Evolutionary conservation across 2,888 invertebrate species (phyloP), one percentile per base, ranked within the genome.

Genomic region (Acronicta leporina): DNA sequence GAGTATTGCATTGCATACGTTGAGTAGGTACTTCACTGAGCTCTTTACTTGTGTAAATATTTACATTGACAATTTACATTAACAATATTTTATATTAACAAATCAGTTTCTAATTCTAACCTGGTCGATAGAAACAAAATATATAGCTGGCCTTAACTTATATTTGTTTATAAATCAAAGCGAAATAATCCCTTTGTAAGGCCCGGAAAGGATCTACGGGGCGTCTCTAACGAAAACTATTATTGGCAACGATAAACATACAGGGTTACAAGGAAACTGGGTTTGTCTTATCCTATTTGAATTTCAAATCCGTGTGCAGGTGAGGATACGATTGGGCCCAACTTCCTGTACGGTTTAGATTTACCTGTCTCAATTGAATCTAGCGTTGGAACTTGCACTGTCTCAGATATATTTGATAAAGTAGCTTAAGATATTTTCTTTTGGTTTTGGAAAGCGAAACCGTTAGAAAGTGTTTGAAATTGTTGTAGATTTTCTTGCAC

Each of bases 281-380:
- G 86, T 85, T 88, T 89, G 87, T 88, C 86, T 87, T 83, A 78
- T 83, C 87, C 84, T 81, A 92, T 92, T 91, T 92, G 91, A 94
- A 93, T 87, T 92, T 92, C 92, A 92, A 91, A 94, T 91, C 73
- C 79, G 75, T 74, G 78, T 86, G 86, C 90, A 92, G 92, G 92
- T 93, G 92, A 88, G 87, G 89, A 90, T 87, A 83, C 87, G 83
- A 89, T 91, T 89, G 88, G 87, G 82, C 79, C 81, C 86, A 89
- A 90, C 89, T 91, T 90, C 87, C 90, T 85, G 84, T 81, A 87
- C 85, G 84, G 90, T 89, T 91, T 90, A 89, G 87, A 91, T 91
- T 90, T 85, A 85, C 82, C 81, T 83, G 83, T 86, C 88, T 82
- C 88, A 91, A 92, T 92, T 91, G 87, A 90, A 92, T 92, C 86